A percentile compares a stretch with the other conserved stretches of the same genome.
These are phyloP conservation scores for Pinctada fucata DNA, from an alignment of 2,888 invertebrate genomes.

Conservation along the genomic window DNA sequence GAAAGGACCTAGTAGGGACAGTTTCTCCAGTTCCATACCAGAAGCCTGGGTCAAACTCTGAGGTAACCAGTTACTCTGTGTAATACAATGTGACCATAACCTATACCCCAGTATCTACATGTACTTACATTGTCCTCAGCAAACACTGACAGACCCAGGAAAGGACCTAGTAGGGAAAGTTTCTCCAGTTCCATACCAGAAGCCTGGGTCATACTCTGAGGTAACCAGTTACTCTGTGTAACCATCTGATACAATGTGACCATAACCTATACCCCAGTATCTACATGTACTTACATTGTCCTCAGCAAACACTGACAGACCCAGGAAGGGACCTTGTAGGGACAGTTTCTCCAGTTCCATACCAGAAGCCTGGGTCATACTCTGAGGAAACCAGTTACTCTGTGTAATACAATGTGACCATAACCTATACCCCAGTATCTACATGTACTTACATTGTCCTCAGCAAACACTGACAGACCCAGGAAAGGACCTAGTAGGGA, in stretches of 20 bases:
- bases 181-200: conserved; percentile 91
- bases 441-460: conserved; percentile 85
- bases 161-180: conserved; percentile 92
- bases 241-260: no score
- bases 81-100: no score
- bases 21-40: conserved; percentile 90
- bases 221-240: conserved; percentile 83
- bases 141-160: conserved; percentile 93
- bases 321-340: conserved; percentile 93
- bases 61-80: conserved; percentile 85
- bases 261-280: no score
- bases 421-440: no score
- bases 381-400: conserved; percentile 85
- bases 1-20: conserved; percentile 94
- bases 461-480: conserved; percentile 93
- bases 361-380: conserved; percentile 87
- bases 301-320: conserved; percentile 94
- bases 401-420: no score
- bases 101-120: no score
- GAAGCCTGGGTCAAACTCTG: conserved; percentile 85
- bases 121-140: conserved; percentile 89
- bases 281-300: conserved; percentile 85
- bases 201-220: conserved; percentile 85
- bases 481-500: conserved; percentile 95
- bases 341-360: conserved; percentile 91